phyloP scores from a whole-genome alignment of 1,140 invertebrate species.

The Caenorhabditis brenneri region DNA sequence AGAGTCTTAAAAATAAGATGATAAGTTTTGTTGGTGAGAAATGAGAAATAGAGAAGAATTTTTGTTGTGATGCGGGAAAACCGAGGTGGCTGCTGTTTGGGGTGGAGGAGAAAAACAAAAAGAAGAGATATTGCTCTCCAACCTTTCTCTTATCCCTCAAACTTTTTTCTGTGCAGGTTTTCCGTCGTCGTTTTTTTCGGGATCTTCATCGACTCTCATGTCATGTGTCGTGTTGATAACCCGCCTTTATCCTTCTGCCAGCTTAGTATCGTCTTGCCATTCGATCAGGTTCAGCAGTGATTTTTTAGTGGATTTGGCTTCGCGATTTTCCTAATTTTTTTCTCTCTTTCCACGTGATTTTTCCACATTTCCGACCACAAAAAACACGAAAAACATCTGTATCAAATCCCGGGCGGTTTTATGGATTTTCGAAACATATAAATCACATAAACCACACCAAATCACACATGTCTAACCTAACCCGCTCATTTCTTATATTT shows the following conservation, averaged over 20 bases:
- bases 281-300: not conserved
- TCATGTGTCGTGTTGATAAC: conserved; percentile 42
- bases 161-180: conserved; percentile 33
- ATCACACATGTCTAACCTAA: conserved; percentile 18
- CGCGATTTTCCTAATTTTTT: not conserved
- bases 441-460: not conserved
- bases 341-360: not conserved
- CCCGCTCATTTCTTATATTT: not conserved
- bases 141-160: not conserved
- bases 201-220: not conserved
- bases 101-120: not conserved
- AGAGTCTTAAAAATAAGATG: conserved; percentile 30
- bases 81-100: not conserved
- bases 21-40: not conserved
- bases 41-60: conserved; percentile 25
- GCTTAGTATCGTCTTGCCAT: conserved; percentile 31
- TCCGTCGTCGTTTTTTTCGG: not conserved
- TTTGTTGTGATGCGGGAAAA: conserved; percentile 15
- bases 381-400: not conserved
- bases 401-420: not conserved
- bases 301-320: not conserved
- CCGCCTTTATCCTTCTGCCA: conserved; percentile 26
- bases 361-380: not conserved
- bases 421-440: conserved; percentile 36
- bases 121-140: not conserved